A percentile compares a stretch with the other conserved stretches of the same genome.
Evolutionary conservation across 2,888 invertebrate genomes (phyloP).

Genomic region (Imbricaverruca yamaguchii): DNA sequence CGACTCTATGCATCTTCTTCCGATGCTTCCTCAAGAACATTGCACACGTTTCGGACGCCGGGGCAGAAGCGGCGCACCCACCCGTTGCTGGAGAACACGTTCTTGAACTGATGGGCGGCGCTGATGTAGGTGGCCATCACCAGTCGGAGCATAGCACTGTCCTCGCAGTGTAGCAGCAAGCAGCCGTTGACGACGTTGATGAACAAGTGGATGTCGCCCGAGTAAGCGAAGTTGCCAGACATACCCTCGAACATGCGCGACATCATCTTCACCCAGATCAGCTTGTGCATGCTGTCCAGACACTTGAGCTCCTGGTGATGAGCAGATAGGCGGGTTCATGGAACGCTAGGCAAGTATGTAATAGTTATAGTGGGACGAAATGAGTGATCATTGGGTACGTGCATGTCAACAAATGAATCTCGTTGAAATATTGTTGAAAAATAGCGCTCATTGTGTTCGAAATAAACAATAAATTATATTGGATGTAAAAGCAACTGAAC

Average conservation of each 20-base stretch:
- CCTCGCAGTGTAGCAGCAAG: constrained; percentile 91
- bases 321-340: no score
- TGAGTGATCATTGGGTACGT: no score
- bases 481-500: no score
- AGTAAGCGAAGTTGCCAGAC: constrained; percentile 94
- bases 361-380: no score
- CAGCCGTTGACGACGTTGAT: constrained; percentile 96
- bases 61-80: constrained; percentile 40
- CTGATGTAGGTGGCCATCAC: constrained; percentile 94
- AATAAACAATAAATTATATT: no score
- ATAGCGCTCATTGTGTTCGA: no score
- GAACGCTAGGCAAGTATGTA: no score
- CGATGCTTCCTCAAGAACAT: no score
- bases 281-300: constrained; percentile 93
- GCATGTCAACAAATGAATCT: no score
- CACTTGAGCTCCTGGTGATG: constrained; percentile 65
- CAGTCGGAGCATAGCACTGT: constrained; percentile 86
- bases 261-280: constrained; percentile 95
- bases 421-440: no score
- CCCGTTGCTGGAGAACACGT: constrained; percentile 96
- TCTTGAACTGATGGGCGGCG: constrained; percentile 95
- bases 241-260: constrained; percentile 96
- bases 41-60: no score
- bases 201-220: constrained; percentile 94
- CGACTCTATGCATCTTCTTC: no score